phyloP scores from a whole-genome alignment of 2,113 vertebrate genomes.

The Saguinus imperator region DNA sequence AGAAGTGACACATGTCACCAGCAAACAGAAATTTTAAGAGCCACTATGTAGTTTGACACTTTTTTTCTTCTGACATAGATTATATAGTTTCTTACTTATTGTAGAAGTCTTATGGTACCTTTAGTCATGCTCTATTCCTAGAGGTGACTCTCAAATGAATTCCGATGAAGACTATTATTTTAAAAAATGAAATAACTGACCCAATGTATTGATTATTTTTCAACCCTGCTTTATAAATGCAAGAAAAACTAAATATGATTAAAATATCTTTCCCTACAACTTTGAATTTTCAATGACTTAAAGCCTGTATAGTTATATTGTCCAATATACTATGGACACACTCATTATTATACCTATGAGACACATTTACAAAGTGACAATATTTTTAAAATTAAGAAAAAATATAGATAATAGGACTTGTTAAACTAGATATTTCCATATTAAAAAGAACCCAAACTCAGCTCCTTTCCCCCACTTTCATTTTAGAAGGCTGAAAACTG shows the following conservation, averaged over 20 bases:
- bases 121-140: not conserved
- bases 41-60: not conserved
- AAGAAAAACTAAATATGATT: not conserved
- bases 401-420: not conserved
- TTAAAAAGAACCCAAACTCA: not conserved
- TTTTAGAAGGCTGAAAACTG: not conserved
- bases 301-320: not conserved
- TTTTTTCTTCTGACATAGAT: not conserved
- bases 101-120: not conserved
- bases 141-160: not conserved
- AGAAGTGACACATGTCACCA: not conserved
- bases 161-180: not conserved
- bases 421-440: not conserved
- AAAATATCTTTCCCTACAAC: not conserved
- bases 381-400: conserved; percentile 32
- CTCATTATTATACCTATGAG: not conserved
- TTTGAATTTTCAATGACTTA: not conserved
- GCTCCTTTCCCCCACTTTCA: not conserved
- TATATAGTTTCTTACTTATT: not conserved
- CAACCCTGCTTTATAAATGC: not conserved
- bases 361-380: not conserved
- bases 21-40: conserved; percentile 8
- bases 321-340: no score
- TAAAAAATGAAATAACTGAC: not conserved
- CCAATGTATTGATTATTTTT: not conserved